These are phyloP conservation scores for Anthopleura sola DNA, from an alignment of 64 coral and sea anemone species.

Conservation along the genomic window DNA sequence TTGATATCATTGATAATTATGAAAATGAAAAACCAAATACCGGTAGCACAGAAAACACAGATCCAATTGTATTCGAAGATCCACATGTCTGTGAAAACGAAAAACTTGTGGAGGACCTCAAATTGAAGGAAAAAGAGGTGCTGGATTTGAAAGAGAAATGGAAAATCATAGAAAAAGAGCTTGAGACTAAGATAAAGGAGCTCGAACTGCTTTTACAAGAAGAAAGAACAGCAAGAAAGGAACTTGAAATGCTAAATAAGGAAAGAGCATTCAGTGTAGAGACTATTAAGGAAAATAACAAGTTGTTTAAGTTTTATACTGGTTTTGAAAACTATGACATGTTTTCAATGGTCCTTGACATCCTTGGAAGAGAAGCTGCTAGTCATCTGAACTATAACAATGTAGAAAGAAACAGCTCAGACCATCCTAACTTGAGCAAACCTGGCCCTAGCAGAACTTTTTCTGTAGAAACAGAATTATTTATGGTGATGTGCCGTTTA, in stretches of 20 bases:
- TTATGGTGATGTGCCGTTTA: slow-evolving; percentile 59
- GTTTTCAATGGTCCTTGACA: slow-evolving; percentile 46
- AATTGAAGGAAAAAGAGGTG: no score
- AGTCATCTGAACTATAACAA: slow-evolving; percentile 71
- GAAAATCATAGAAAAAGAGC: slow-evolving; percentile 37
- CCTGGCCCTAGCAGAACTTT: slow-evolving; percentile 71
- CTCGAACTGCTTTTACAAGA: slow-evolving; percentile 47
- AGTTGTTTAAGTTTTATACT: slow-evolving; percentile 68
- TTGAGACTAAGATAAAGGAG: slow-evolving; percentile 55
- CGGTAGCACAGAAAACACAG: no score
- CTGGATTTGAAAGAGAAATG: no score
- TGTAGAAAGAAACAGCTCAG: slow-evolving; percentile 21
- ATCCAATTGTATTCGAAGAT: no score
- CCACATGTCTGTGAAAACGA: no score
- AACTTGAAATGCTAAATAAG: slow-evolving; percentile 50
- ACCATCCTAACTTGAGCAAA: slow-evolving; percentile 44
- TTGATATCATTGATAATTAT: no score
- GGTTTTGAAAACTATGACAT: slow-evolving; percentile 25
- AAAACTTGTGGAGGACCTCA: no score
- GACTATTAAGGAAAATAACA: slow-evolving; percentile 56
- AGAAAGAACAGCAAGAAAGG: slow-evolving; percentile 38
- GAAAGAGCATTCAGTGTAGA: slow-evolving; percentile 43
- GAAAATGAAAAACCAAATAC: no score
- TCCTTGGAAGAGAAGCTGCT: slow-evolving; percentile 59
- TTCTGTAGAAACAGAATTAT: slow-evolving; percentile 68